Base-by-base conservation (phyloP, 1,140 invertebrate genomes). In the Nymphalis io region DNA sequence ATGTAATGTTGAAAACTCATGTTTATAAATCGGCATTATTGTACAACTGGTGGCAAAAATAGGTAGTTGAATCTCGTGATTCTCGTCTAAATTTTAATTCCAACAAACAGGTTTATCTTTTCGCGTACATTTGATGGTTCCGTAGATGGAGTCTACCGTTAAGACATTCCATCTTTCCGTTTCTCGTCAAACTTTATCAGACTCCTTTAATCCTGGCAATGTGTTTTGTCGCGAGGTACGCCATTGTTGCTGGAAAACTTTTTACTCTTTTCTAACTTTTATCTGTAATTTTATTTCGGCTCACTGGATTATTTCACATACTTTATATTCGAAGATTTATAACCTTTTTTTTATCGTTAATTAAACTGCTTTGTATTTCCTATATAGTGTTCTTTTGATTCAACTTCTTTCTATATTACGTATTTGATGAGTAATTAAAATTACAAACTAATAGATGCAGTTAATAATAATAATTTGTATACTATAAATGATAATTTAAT, bases 121-220 rank as follows among this genome's bases (percentile, higher is more conserved):
- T 4, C 21, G 38, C 20, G 60, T 18, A 39, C 46, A 58, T 66
- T 57, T 57, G 53, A 58, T 66, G 63, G 23, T 60, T 68, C 64
- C 66, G 53, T 59, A 42, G 63, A 71, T 64, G 57, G 71, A 71
- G 71, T 73, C 69, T 71, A 62, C 61, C 69, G 73, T 71, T 71
- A 67, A 74, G 73, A 74, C 65, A 71, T 65, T 71, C 69, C 65
- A 64, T 69, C 71, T 72, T 46, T 57, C 23, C 68, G 62, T 46
- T 44, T 55, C 68, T 61, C 46, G 68, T 64, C 69, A 87, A 85
- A 87, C 74, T 87, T 87, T 78, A 74, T 68, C 46, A 72, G 79
- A 85, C 81, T 89, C 81, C 74, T 88, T 88, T 90, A 88, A 89
- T 90, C 82, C 83, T 69, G 81, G 77, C 85, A 83, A 89, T 89